phyloP scores from a whole-genome alignment of 2,797 vertebrate species.

The Galaxias olidus region DNA sequence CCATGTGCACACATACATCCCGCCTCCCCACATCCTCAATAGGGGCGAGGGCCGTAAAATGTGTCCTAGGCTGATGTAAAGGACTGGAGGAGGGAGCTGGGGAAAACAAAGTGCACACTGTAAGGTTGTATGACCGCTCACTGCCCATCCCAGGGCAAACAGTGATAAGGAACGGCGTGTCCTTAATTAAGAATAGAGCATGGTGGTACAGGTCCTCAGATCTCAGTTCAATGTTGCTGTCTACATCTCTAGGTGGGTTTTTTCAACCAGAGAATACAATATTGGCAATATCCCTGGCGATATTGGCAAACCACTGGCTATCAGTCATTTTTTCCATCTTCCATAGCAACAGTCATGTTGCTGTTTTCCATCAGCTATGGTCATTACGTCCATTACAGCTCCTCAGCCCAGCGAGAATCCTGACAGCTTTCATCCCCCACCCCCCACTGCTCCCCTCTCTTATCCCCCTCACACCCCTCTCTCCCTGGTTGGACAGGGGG shows the following conservation, averaged over 20 bases:
- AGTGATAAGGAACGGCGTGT: slow-evolving; percentile 22
- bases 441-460: background rate
- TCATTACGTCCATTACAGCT: background rate
- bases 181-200: slow-evolving; percentile 14
- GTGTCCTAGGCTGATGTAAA: background rate
- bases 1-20: background rate
- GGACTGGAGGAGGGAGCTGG: background rate
- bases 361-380: background rate
- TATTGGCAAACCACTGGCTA: background rate
- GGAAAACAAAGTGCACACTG: slow-evolving; percentile 9
- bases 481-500: background rate
- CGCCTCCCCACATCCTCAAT: background rate
- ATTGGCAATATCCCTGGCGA: background rate
- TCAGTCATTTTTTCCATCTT: background rate
- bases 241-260: no score
- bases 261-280: no score
- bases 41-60: background rate
- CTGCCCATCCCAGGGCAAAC: slow-evolving; percentile 21
- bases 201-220: background rate
- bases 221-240: background rate
- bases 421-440: background rate
- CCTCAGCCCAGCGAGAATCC: background rate
- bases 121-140: background rate
- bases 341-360: background rate
- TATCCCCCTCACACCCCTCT: background rate